Evolutionary conservation across 2,113 vertebrate species (phyloP).

Genomic region (Acrocephalus kingi): DNA sequence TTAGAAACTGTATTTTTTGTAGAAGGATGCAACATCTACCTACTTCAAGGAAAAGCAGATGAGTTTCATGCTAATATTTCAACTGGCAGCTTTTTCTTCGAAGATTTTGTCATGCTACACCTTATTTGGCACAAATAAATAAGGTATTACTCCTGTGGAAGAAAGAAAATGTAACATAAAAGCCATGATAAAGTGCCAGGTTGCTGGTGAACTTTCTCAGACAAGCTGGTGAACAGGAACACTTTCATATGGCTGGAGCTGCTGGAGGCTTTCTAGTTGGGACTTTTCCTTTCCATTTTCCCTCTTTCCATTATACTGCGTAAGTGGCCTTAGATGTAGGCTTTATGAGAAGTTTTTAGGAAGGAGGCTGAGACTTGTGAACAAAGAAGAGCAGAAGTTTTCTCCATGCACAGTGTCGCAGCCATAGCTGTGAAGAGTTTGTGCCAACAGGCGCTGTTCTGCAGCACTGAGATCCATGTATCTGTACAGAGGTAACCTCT

Average conservation of each 20-base stretch:
- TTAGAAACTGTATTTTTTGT: not conserved
- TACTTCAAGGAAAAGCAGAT: not conserved
- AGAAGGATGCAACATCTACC: not conserved
- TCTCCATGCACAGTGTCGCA: not conserved
- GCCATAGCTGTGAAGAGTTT: not conserved
- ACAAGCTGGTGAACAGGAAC: not conserved
- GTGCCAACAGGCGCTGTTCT: rapidly evolving
- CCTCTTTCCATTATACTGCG: not conserved
- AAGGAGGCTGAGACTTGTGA: rapidly evolving
- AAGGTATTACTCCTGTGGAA: not conserved
- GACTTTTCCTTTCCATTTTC: not conserved
- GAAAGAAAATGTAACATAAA: not conserved
- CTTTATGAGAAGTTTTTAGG: not conserved
- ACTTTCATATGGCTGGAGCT: not conserved
- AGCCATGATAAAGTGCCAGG: not conserved
- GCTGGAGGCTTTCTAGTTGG: not conserved
- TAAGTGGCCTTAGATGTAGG: not conserved
- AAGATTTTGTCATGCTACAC: not conserved
- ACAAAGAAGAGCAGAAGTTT: not conserved
- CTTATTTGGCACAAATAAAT: not conserved
- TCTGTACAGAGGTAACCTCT: not conserved
- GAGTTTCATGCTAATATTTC: not conserved
- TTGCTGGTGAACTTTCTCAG: not conserved
- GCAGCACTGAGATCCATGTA: rapidly evolving
- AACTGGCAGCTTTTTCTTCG: not conserved